A percentile compares a stretch with the other conserved stretches of the same genome.
Conservation (phyloP, 2,113 vertebrate species). For the Laterallus jamaicensis region DNA sequence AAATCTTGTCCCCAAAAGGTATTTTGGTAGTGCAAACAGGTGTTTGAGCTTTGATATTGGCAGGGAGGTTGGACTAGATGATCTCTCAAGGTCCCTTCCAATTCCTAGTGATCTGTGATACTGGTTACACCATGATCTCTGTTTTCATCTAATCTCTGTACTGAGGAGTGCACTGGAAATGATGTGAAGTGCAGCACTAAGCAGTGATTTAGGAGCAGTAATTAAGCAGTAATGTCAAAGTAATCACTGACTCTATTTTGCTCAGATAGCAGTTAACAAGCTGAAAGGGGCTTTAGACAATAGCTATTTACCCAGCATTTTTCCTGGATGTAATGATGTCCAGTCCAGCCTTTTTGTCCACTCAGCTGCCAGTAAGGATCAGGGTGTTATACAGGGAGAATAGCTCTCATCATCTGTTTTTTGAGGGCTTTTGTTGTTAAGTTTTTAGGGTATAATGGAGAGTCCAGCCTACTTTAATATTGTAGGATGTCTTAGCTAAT, state of each 20-base stretch:
- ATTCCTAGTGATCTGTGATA: too few species aligned
- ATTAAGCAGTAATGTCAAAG: not conserved
- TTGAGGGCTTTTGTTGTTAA: not conserved
- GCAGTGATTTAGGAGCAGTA: not conserved
- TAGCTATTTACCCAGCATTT: not conserved
- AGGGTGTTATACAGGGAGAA: not conserved
- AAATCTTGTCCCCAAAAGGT: not conserved
- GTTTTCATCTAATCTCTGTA: not conserved
- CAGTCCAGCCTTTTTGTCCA: not conserved
- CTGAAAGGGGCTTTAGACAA: not conserved
- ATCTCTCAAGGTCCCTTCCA: too few species aligned
- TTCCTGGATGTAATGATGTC: not conserved
- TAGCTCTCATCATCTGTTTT: not conserved
- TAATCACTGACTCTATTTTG: fast-evolving
- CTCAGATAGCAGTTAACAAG: fast-evolving
- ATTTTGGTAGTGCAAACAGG: not conserved
- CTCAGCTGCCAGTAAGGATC: not conserved
- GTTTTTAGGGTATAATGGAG: not conserved
- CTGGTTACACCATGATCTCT: not conserved
- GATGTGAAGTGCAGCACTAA: fast-evolving
- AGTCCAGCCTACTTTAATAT: not conserved
- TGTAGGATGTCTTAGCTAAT: not conserved
- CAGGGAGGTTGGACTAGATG: too few species aligned
- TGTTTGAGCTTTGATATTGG: not conserved
- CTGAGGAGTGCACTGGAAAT: fast-evolving